These are phyloP conservation scores for Sorex araneus DNA, from an alignment of 2,113 vertebrate species.

Conservation along the genomic window DNA sequence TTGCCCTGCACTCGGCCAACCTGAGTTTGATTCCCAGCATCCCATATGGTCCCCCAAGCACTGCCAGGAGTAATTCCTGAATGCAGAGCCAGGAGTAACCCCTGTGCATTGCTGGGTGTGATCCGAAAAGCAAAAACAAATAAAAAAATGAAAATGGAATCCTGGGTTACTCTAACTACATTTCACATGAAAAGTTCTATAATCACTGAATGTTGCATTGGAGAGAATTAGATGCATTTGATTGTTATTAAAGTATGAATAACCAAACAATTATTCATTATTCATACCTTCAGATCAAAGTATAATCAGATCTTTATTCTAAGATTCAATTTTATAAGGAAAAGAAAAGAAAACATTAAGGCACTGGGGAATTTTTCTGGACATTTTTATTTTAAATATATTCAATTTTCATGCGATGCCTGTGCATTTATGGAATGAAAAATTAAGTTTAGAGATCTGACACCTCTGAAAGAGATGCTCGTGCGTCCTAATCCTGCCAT, in stretches of 20 bases:
- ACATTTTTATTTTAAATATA: slow-evolving; percentile 7
- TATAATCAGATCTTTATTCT: background rate
- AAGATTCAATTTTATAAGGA: background rate
- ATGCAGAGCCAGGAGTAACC: no score
- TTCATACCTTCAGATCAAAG: slow-evolving; percentile 11
- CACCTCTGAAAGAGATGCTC: background rate
- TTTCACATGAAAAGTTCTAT: background rate
- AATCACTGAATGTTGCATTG: background rate
- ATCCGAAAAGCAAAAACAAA: no score
- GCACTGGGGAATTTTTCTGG: background rate
- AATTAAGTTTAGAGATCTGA: background rate
- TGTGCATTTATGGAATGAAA: background rate
- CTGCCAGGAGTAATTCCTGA: no score
- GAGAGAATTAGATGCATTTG: background rate
- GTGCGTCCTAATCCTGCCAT: background rate
- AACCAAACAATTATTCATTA: slow-evolving; percentile 35
- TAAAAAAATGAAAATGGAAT: background rate
- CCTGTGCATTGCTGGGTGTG: no score
- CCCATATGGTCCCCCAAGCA: no score
- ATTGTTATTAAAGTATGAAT: background rate
- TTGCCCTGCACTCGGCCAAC: no score
- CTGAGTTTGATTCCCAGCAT: no score
- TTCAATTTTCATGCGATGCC: background rate
- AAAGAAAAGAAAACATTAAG: background rate
- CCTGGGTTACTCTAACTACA: background rate